Evolutionary conservation across 2,113 vertebrate genomes (phyloP).

Genomic region (Lepus europaeus): DNA sequence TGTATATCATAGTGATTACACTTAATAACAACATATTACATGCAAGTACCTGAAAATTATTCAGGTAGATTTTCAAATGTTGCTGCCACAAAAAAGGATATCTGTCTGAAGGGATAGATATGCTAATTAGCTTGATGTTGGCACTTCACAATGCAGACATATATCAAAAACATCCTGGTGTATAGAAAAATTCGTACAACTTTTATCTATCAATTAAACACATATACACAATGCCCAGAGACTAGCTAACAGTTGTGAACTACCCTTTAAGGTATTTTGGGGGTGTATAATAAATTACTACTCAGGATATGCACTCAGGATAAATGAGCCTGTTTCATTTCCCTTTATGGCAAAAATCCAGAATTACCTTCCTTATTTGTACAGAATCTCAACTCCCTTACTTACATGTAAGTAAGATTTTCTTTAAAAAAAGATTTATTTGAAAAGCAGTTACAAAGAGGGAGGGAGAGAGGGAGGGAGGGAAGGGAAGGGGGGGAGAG

Average conservation of each 20-base stretch:
- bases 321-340: not conserved
- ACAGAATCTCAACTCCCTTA: conserved; percentile 3
- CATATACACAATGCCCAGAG: not conserved
- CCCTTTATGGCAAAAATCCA: not conserved
- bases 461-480: too few species aligned
- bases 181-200: not conserved
- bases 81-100: not conserved
- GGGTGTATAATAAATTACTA: conserved; percentile 3
- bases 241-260: not conserved
- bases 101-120: not conserved
- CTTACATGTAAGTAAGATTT: not conserved
- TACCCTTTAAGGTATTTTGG: not conserved
- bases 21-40: not conserved
- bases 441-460: too few species aligned
- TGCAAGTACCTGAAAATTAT: not conserved
- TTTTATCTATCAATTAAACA: not conserved
- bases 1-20: not conserved
- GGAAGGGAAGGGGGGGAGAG: too few species aligned
- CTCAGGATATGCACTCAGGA: not conserved
- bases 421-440: not conserved
- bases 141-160: not conserved
- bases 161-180: not conserved
- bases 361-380: not conserved
- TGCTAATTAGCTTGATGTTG: not conserved
- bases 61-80: not conserved